Evolutionary conservation across 2,113 vertebrate genomes (phyloP).

Genomic region (Rhabdomys dilectus): DNA sequence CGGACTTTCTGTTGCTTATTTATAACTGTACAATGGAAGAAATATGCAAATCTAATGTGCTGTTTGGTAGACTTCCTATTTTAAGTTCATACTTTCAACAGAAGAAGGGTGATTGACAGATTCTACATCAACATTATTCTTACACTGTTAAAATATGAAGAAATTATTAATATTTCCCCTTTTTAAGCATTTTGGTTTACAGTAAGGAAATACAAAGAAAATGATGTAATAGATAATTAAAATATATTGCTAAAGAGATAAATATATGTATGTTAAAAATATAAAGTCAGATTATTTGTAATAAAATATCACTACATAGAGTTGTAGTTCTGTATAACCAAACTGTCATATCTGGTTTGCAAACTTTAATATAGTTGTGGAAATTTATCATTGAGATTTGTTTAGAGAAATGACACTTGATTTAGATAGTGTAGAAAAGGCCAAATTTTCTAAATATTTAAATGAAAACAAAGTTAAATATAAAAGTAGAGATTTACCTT

Average conservation of each 20-base stretch:
- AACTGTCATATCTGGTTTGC: not conserved
- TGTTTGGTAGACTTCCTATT: not conserved
- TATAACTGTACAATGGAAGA: slow-evolving; percentile 44
- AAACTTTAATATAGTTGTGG: not conserved
- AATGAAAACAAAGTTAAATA: not conserved
- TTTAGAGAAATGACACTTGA: not conserved
- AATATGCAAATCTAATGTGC: not conserved
- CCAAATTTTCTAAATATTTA: not conserved
- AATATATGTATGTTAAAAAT: not conserved
- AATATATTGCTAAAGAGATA: not conserved
- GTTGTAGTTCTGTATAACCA: not conserved
- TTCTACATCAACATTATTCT: not conserved
- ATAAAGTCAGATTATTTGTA: not conserved
- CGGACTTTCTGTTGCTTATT: slow-evolving; percentile 39
- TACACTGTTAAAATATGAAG: not conserved
- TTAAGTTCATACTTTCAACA: slow-evolving; percentile 18
- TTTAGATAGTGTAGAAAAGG: not conserved
- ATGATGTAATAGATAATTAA: not conserved
- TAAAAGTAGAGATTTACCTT: not conserved
- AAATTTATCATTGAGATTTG: not conserved
- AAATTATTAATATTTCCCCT: not conserved
- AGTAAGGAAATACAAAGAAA: slow-evolving; percentile 3
- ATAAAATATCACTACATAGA: slow-evolving; percentile 19
- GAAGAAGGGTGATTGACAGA: not conserved
- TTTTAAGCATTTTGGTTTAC: not conserved